Evolutionary conservation across 2,113 vertebrate genomes (phyloP).

Genomic region (Gambusia holbrooki): DNA sequence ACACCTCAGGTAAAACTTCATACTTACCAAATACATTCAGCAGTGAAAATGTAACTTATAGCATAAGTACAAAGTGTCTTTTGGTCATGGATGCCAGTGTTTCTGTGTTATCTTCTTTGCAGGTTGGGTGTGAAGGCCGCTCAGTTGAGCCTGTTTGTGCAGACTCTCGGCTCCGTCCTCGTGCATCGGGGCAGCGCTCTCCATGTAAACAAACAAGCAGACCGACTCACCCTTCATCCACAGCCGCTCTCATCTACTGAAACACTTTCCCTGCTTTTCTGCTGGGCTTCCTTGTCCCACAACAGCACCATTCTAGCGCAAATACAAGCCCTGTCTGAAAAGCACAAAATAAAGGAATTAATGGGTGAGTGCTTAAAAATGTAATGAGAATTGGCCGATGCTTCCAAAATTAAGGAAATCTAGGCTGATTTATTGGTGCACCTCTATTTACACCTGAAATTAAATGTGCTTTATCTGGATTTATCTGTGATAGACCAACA

Average conservation of each 20-base stretch:
- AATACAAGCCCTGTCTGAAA: constrained; percentile 78
- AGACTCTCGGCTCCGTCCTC: constrained; percentile 82
- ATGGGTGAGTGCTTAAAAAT: constrained; percentile 81
- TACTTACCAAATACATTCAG: too few species aligned
- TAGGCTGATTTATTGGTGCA: too few species aligned
- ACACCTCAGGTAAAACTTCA: constrained; percentile 81
- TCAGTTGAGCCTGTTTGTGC: constrained; percentile 79
- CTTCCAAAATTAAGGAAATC: too few species aligned
- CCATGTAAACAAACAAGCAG: constrained; percentile 67
- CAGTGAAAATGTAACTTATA: too few species aligned
- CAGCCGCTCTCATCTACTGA: constrained; percentile 79
- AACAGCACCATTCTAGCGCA: constrained; percentile 75
- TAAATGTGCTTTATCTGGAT: background rate
- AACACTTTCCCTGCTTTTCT: constrained; percentile 82
- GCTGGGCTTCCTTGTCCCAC: constrained; percentile 82
- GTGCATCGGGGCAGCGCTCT: constrained; percentile 76
- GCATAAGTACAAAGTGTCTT: background rate
- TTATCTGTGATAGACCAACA: background rate
- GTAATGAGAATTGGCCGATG: too few species aligned
- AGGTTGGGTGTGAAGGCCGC: constrained; percentile 78
- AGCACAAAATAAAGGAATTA: constrained; percentile 80
- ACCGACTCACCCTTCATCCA: constrained; percentile 74
- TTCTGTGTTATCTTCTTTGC: constrained; percentile 32
- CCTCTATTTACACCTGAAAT: background rate
- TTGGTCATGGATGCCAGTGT: constrained; percentile 23